Evolutionary conservation across 2,888 invertebrate genomes (phyloP), one percentile per base, ranked within the genome.

Genomic region (Meiosimyza decipiens): DNA sequence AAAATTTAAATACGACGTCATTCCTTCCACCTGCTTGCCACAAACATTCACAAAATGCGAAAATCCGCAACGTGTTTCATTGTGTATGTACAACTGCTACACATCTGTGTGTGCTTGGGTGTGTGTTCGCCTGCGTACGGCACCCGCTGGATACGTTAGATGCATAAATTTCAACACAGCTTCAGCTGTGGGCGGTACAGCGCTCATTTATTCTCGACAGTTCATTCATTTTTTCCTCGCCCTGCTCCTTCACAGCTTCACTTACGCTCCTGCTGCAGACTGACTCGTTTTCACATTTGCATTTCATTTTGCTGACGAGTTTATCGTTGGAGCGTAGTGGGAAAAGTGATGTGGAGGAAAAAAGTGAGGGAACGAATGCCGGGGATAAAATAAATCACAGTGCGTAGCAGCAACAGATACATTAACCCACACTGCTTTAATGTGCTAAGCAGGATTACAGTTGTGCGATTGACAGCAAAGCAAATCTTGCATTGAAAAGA

Each of bases 371-470:
- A 18, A 5, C 11, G 18, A n/a, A 9, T 1, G 13, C 13, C 11
- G 60, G 47, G 82, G 78, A 82, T 81, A 79, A 83, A 82, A 81
- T 82, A 82, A 82, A 82, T 82, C 82, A 83, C 79, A 75, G 77
- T 79, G 81, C 80, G 75, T 76, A 76, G 76, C 73, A 71, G 73
- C 73, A 74, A 79, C 77, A 83, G 78, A 79, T 81, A 80, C 82
- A 82, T 79, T 83, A 81, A 40, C 79, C 78, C 77, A 72, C 57
- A 65, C 63, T 52, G 33, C n/a, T 9, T 6, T 40, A 40, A 9
- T 9, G 63, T 72, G 16, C 40, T 40, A 40, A 40, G 40, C 40
- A 9, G 40, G 40, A 40, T 40, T 40, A 40, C 40, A 40, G 9
- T 40, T 40, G 40, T 40, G 40, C 40, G 40, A 40, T 40, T 40